Evolutionary conservation across 2,888 invertebrate species (phyloP).

Genomic region (Tenthredo distinguenda): DNA sequence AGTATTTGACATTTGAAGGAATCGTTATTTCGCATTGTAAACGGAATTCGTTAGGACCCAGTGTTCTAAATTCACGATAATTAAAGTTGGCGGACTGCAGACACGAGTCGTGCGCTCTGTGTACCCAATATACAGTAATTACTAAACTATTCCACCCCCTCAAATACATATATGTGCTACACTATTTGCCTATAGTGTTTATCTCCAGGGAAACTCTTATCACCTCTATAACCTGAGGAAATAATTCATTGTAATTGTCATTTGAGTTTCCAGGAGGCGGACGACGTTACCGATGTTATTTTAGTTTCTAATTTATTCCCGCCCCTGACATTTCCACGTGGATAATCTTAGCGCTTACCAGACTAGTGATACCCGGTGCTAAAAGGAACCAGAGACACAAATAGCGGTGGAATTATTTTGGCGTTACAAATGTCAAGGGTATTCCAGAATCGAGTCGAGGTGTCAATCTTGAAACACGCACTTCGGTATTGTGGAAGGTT

Average conservation of each 20-base stretch:
- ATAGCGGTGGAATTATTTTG: not conserved
- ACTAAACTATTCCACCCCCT: not conserved
- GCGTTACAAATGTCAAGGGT: not conserved
- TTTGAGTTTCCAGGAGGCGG: not conserved
- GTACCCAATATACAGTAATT: not conserved
- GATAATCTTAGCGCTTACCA: not conserved
- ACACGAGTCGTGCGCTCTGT: not conserved
- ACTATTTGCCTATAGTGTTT: slow-evolving; percentile 6
- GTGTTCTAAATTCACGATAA: slow-evolving; percentile 7
- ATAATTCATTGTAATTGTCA: not conserved
- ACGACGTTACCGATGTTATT: not conserved
- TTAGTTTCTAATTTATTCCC: not conserved
- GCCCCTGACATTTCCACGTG: not conserved
- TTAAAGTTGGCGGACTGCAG: slow-evolving; percentile 9
- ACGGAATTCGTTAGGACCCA: not conserved
- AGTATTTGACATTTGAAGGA: not conserved
- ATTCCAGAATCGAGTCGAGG: slow-evolving; percentile 6
- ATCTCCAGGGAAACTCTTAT: not conserved
- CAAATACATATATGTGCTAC: not conserved
- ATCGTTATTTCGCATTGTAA: not conserved
- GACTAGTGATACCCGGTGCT: not conserved
- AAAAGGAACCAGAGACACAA: slow-evolving; percentile 18
- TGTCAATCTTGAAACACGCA: not conserved
- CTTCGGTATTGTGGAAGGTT: not conserved
- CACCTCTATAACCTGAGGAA: not conserved